phyloP scores from a whole-genome alignment of 1,140 invertebrate species.

The Drosophila sp. region DNA sequence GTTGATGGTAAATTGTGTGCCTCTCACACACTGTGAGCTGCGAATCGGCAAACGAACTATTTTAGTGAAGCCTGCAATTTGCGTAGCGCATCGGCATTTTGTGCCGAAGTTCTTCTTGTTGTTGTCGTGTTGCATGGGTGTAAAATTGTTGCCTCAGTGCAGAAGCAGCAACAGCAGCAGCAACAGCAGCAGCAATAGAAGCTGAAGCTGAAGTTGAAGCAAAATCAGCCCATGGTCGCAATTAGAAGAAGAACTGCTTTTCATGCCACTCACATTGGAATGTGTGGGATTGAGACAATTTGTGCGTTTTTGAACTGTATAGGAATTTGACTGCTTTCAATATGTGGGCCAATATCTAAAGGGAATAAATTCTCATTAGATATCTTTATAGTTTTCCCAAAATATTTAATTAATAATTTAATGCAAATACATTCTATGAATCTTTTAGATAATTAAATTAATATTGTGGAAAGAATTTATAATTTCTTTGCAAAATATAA shows the following conservation, averaged over 20 bases:
- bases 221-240: constrained; percentile 19
- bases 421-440: no score
- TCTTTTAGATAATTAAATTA: no score
- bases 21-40: constrained; percentile 7
- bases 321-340: constrained; percentile 6
- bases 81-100: constrained; percentile 76
- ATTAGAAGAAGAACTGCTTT: constrained; percentile 5
- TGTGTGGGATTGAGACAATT: constrained; percentile 27
- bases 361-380: constrained; percentile 1
- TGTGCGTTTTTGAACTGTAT: constrained; percentile 17
- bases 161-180: constrained; percentile 36
- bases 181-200: neutral
- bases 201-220: neutral
- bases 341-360: constrained; percentile 24
- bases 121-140: constrained; percentile 56
- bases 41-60: constrained; percentile 50
- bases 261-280: neutral
- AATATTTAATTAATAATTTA: neutral
- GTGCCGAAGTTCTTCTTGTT: constrained; percentile 41
- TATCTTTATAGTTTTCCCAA: no score
- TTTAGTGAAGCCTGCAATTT: constrained; percentile 70
- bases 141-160: constrained; percentile 62
- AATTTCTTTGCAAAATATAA: no score
- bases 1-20: no score
- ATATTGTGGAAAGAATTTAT: no score